Conservation (phyloP, 2,888 invertebrate genomes). For the Timema cristinae region DNA sequence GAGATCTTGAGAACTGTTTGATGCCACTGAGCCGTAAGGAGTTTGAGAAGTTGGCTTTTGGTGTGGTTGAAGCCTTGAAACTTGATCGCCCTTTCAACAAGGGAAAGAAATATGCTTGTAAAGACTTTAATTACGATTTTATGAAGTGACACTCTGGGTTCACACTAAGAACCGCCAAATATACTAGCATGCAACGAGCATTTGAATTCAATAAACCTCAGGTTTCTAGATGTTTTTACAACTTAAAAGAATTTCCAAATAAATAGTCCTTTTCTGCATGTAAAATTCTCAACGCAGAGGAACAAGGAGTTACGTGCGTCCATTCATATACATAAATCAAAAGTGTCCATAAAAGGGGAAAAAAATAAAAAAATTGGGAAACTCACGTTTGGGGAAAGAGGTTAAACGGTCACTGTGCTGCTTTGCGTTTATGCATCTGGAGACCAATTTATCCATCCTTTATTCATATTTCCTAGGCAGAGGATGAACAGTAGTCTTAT, state of each 20-base stretch:
- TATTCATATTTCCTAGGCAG: conserved; percentile 32
- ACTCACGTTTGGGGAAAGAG: conserved; percentile 33
- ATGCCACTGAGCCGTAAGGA: conserved; percentile 24
- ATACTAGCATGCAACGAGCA: background rate
- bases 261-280: conserved; percentile 23
- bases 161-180: conserved; percentile 25
- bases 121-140: conserved; percentile 30
- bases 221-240: conserved; percentile 28
- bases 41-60: conserved; percentile 30
- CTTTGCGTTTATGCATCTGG: conserved; percentile 32
- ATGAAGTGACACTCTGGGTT: conserved; percentile 21
- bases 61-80: conserved; percentile 28
- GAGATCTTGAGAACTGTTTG: no score
- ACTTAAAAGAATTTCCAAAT: conserved; percentile 20
- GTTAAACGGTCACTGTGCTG: conserved; percentile 28
- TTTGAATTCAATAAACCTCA: conserved; percentile 15
- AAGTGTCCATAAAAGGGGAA: conserved; percentile 27
- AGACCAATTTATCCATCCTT: conserved; percentile 29
- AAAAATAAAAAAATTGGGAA: conserved; percentile 34
- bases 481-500: conserved; percentile 29
- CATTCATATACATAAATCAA: conserved; percentile 27
- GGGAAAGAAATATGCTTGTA: conserved; percentile 27
- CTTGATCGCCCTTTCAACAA: conserved; percentile 32
- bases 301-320: conserved; percentile 30
- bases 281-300: conserved; percentile 31